Evolutionary conservation across 2,888 invertebrate species (phyloP).

Genomic region (Ichneumon xanthorius): DNA sequence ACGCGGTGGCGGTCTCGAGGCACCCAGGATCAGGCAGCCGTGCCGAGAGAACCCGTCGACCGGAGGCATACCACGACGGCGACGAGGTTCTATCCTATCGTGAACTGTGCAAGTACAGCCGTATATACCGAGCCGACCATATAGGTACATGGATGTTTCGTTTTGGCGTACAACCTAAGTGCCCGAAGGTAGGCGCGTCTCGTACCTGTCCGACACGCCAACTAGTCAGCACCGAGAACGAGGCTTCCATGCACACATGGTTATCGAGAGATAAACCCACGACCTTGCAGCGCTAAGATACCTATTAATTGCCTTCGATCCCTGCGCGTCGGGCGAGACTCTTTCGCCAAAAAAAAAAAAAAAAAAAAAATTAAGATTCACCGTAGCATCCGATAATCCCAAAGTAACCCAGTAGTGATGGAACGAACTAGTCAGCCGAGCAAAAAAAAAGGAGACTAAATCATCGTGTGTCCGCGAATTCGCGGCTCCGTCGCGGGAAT

Average conservation of each 20-base stretch:
- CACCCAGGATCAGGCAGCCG: constrained; percentile 51
- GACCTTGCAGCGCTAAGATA: constrained; percentile 6
- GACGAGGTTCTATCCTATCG: constrained; percentile 47
- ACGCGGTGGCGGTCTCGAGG: constrained; percentile 60
- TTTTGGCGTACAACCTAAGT: constrained; percentile 27
- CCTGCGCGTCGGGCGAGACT: neutral
- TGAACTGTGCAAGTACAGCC: constrained; percentile 19
- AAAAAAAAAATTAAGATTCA: neutral
- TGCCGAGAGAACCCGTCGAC: constrained; percentile 59
- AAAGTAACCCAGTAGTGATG: constrained; percentile 42
- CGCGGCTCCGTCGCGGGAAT: constrained; percentile 55
- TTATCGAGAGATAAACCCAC: neutral
- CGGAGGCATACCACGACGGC: constrained; percentile 44
- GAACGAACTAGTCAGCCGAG: constrained; percentile 55
- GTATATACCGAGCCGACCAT: constrained; percentile 19
- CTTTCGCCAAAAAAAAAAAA: neutral
- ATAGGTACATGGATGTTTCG: constrained; percentile 22
- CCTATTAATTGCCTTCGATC: neutral
- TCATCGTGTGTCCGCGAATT: constrained; percentile 56
- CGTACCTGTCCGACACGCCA: constrained; percentile 16
- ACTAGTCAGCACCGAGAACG: constrained; percentile 27
- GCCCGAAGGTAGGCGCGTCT: constrained; percentile 30
- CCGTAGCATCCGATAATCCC: neutral
- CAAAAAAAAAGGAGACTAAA: neutral
- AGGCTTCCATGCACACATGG: constrained; percentile 15